Conservation (phyloP, 2,113 vertebrate species). For the Podarcis raffonei region DNA sequence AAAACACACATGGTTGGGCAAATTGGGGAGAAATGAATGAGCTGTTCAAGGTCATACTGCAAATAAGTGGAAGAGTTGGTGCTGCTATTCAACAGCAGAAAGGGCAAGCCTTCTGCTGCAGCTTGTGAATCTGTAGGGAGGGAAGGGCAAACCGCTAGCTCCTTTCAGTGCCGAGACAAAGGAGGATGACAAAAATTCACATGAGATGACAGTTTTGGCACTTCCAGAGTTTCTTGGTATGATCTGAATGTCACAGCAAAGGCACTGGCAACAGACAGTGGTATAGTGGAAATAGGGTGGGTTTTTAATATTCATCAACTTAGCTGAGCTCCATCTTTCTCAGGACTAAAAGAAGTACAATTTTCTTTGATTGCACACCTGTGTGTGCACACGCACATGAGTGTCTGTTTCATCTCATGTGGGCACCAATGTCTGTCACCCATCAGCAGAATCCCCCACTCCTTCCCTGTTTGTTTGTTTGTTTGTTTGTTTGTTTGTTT, state of each 20-base stretch:
- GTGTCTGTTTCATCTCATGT: background rate
- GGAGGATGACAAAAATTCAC: too few relatives aligned
- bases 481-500: too few relatives aligned
- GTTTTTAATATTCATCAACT: background rate
- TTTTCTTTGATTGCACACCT: background rate
- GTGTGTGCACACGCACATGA: too few relatives aligned
- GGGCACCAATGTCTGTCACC: background rate
- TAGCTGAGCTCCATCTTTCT: background rate
- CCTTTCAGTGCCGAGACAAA: background rate
- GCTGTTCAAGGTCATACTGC: background rate
- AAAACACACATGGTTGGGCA: conserved; percentile 4
- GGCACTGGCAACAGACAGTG: background rate
- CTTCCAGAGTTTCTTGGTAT: background rate
- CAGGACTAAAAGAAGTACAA: background rate
- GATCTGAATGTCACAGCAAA: background rate
- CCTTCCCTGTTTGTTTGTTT: background rate
- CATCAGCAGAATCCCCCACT: background rate
- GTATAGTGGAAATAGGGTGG: background rate
- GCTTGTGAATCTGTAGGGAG: background rate
- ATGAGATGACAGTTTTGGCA: background rate
- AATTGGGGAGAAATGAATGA: background rate
- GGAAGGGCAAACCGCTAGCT: background rate
- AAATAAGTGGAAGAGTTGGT: background rate
- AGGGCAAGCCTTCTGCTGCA: background rate
- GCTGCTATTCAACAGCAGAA: conserved; percentile 22